phyloP scores from a whole-genome alignment of 1,140 invertebrate species.

The Gryllus bimaculatus region DNA sequence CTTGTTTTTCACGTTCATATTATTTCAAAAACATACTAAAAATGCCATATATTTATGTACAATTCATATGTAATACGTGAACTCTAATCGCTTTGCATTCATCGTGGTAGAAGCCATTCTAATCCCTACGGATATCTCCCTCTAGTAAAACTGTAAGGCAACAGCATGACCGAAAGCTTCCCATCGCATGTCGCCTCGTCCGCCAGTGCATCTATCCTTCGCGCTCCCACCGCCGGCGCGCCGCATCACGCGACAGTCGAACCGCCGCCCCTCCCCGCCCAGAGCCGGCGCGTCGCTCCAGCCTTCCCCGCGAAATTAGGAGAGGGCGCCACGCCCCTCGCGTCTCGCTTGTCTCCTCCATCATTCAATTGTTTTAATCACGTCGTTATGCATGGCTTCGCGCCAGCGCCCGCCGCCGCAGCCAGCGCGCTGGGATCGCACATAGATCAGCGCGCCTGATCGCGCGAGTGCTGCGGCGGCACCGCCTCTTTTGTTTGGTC shows the following conservation, averaged over 20 bases:
- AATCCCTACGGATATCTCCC: no score
- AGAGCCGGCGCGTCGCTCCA: neutral
- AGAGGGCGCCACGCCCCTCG: neutral
- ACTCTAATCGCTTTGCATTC: no score
- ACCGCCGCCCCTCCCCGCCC: neutral
- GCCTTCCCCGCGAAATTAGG: neutral
- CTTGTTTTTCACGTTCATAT: no score
- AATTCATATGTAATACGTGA: no score
- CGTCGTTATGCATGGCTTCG: neutral
- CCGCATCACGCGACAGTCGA: neutral
- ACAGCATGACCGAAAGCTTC: neutral
- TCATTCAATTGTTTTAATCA: slow-evolving; percentile 6
- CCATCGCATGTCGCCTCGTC: neutral
- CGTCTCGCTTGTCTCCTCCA: neutral
- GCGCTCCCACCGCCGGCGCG: no score
- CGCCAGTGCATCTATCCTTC: no score
- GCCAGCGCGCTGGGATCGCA: neutral
- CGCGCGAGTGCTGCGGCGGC: neutral
- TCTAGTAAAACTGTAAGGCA: no score
- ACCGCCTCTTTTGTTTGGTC: neutral
- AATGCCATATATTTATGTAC: no score
- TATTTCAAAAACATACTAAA: no score
- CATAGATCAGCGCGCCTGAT: neutral
- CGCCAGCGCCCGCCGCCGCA: no score
- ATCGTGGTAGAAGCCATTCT: no score